Evolutionary conservation across 1,140 invertebrate genomes (phyloP).

Genomic region (Colletes latitarsis): DNA sequence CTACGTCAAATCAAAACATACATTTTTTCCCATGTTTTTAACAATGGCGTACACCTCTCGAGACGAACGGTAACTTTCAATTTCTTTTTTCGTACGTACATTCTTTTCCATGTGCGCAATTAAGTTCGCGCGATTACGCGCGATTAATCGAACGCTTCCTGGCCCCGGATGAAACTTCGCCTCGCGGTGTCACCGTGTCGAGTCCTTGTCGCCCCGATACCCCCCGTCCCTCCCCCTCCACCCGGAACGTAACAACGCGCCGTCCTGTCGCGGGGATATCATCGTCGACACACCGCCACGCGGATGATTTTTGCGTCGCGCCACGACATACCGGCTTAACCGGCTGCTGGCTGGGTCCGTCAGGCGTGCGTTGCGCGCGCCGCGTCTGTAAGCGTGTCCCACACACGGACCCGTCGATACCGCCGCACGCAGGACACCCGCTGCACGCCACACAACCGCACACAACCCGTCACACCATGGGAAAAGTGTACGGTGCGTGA

Average conservation of each 20-base stretch:
- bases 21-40: too few relatives aligned
- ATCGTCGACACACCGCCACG: constrained; percentile 37
- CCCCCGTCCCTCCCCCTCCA: background rate
- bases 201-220: constrained; percentile 30
- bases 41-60: too few relatives aligned
- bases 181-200: constrained; percentile 9
- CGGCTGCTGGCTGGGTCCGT: constrained; percentile 46
- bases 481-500: too few relatives aligned
- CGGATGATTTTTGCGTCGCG: constrained; percentile 62
- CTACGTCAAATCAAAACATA: too few relatives aligned
- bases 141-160: constrained; percentile 29
- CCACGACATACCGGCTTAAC: constrained; percentile 59
- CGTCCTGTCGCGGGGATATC: constrained; percentile 41
- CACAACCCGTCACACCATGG: too few relatives aligned
- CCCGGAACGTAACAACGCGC: constrained; percentile 18
- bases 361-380: background rate
- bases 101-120: too few relatives aligned
- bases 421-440: constrained; percentile 34
- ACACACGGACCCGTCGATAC: background rate
- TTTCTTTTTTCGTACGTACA: too few relatives aligned
- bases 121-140: background rate
- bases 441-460: constrained; percentile 22
- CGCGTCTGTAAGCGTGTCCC: too few relatives aligned
- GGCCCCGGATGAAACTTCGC: background rate
- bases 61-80: too few relatives aligned